Evolutionary conservation across 2,888 invertebrate genomes (phyloP).

Genomic region (Leuctra nigra): DNA sequence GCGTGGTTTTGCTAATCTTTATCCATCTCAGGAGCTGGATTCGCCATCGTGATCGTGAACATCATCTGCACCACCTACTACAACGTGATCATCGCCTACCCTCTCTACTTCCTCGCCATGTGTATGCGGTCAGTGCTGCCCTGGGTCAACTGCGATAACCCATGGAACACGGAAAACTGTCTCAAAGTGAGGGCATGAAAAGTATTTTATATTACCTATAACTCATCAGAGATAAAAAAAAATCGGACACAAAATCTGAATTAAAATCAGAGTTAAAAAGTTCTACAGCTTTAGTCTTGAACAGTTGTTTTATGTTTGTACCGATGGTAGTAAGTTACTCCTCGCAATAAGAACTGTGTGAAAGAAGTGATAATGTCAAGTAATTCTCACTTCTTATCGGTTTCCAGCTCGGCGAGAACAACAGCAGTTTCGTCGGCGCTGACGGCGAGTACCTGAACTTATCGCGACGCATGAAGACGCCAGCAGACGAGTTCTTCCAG

Average conservation of each 20-base stretch:
- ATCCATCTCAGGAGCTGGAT: slow-evolving; percentile 70
- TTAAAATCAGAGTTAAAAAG: no score
- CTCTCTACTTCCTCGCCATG: slow-evolving; percentile 69
- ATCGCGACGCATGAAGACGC: slow-evolving; percentile 48
- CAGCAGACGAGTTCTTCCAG: slow-evolving; percentile 81
- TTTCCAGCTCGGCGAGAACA: slow-evolving; percentile 43
- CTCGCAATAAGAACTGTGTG: no score
- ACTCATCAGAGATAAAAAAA: no score
- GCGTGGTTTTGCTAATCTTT: no score
- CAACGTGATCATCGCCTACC: slow-evolving; percentile 79
- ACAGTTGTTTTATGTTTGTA: no score
- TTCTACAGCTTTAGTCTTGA: no score
- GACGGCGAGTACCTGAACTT: slow-evolving; percentile 34
- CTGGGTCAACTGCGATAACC: slow-evolving; percentile 69
- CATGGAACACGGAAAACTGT: slow-evolving; percentile 78
- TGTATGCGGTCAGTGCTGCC: slow-evolving; percentile 61
- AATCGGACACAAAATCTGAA: no score
- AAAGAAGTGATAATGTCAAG: no score
- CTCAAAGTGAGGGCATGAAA: no score
- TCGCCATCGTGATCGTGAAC: slow-evolving; percentile 73
- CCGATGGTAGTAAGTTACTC: no score
- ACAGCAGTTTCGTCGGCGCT: no score
- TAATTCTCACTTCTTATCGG: slow-evolving; percentile 15
- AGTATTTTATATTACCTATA: no score
- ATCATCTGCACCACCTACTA: slow-evolving; percentile 77